phyloP scores from a whole-genome alignment of 2,113 vertebrate species.

The Lasiurus cinereus region DNA sequence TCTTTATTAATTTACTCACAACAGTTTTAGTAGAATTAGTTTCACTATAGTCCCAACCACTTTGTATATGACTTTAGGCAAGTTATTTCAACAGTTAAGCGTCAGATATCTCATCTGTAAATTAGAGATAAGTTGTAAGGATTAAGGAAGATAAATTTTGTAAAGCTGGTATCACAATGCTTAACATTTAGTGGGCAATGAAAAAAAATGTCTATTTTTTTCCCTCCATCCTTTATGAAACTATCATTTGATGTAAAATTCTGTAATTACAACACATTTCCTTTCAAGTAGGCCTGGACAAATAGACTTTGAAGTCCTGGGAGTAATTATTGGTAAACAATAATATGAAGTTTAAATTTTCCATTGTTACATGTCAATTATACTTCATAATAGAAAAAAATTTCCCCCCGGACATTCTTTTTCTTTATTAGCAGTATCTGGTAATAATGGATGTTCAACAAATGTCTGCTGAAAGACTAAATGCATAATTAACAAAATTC shows the following conservation, averaged over 20 bases:
- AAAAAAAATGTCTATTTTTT: slow-evolving; percentile 20
- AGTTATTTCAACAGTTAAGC: neutral
- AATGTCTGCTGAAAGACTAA: neutral
- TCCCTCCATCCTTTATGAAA: neutral
- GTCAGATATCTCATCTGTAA: neutral
- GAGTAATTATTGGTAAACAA: slow-evolving; percentile 38
- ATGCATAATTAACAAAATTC: neutral
- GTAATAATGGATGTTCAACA: neutral
- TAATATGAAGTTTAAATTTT: neutral
- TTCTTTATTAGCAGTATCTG: neutral
- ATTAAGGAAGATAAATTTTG: neutral
- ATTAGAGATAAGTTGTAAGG: neutral
- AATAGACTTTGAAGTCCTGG: neutral
- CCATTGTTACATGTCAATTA: neutral
- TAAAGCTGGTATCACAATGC: neutral
- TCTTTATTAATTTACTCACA: neutral
- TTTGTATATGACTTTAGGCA: neutral
- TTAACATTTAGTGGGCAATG: slow-evolving; percentile 10
- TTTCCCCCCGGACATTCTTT: neutral
- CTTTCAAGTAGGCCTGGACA: neutral
- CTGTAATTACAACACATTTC: neutral
- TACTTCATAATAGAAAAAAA: neutral
- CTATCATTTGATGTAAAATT: slow-evolving; percentile 35
- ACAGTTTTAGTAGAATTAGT: slow-evolving; percentile 21
- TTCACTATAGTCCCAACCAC: neutral